Conservation (phyloP, 2,797 vertebrate genomes). For the Moxostoma hubbsi region DNA sequence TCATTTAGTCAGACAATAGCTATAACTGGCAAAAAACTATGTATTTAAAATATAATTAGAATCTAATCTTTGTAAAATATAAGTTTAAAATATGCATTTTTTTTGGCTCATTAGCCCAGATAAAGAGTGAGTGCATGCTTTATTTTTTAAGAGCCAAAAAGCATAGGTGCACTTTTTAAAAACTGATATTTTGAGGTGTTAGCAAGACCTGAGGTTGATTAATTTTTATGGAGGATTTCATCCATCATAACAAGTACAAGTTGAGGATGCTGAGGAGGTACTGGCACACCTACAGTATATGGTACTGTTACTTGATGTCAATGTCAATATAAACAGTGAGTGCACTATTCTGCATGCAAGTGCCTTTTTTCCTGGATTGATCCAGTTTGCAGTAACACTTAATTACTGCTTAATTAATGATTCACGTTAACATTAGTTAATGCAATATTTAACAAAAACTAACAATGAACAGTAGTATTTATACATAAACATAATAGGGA, state of each 20-base stretch:
- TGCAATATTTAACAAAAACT: too few relatives aligned
- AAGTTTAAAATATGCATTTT: conserved; percentile 22
- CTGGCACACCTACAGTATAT: conserved; percentile 8
- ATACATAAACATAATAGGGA: too few relatives aligned
- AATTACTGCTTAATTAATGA: too few relatives aligned
- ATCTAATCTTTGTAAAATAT: conserved; percentile 1
- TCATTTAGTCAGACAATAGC: too few relatives aligned
- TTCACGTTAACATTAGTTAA: too few relatives aligned
- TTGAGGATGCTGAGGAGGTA: conserved; percentile 7
- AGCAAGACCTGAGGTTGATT: background rate
- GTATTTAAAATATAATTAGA: conserved; percentile 9
- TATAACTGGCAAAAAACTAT: too few relatives aligned
- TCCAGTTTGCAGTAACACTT: too few relatives aligned
- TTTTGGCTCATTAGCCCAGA: background rate
- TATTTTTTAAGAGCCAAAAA: background rate
- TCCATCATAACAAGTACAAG: conserved; percentile 24
- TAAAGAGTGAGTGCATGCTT: background rate
- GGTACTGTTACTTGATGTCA: background rate
- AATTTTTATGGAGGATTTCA: conserved; percentile 30
- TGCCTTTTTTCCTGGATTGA: too few relatives aligned
- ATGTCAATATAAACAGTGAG: conserved; percentile 18
- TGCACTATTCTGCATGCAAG: too few relatives aligned
- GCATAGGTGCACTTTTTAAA: conserved; percentile 19
- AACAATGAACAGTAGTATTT: too few relatives aligned
- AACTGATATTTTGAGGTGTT: background rate